phyloP scores from a whole-genome alignment of 1,140 invertebrate species.

The Neelides sp. region DNA sequence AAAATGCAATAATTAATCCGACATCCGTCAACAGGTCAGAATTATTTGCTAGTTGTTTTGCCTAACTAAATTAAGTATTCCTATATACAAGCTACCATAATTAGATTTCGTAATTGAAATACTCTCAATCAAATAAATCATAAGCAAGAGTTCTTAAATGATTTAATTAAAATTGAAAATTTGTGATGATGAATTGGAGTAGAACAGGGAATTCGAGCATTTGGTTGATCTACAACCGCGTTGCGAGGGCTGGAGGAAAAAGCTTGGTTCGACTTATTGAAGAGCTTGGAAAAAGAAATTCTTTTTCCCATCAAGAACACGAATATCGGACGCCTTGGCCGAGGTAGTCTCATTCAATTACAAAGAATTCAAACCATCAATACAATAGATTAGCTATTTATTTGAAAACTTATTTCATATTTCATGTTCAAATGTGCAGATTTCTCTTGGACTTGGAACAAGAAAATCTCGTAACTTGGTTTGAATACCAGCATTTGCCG shows the following conservation, averaged over 20 bases:
- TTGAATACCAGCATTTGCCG: conserved; percentile 34
- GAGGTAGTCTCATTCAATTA: conserved; percentile 17
- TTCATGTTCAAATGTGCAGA: conserved; percentile 16
- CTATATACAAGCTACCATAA: neutral
- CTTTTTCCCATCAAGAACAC: conserved; percentile 43
- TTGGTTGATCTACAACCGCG: conserved; percentile 47
- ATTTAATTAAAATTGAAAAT: neutral
- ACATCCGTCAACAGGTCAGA: conserved; percentile 9
- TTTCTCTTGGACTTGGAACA: conserved; percentile 33
- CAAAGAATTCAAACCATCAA: neutral
- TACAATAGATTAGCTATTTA: neutral
- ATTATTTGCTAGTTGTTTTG: neutral
- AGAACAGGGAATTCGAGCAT: conserved; percentile 23
- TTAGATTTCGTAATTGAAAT: neutral
- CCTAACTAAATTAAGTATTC: neutral
- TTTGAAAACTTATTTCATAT: conserved; percentile 5
- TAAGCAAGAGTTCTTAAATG: neutral
- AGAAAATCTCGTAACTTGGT: conserved; percentile 34
- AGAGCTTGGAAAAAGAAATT: conserved; percentile 46
- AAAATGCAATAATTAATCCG: conserved; percentile 9
- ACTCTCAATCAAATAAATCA: neutral
- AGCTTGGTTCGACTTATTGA: conserved; percentile 50
- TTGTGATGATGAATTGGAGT: neutral
- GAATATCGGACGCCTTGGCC: conserved; percentile 35
- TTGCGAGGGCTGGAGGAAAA: conserved; percentile 52